Evolutionary conservation across 1,140 invertebrate genomes (phyloP).

Genomic region (Psix sp.): DNA sequence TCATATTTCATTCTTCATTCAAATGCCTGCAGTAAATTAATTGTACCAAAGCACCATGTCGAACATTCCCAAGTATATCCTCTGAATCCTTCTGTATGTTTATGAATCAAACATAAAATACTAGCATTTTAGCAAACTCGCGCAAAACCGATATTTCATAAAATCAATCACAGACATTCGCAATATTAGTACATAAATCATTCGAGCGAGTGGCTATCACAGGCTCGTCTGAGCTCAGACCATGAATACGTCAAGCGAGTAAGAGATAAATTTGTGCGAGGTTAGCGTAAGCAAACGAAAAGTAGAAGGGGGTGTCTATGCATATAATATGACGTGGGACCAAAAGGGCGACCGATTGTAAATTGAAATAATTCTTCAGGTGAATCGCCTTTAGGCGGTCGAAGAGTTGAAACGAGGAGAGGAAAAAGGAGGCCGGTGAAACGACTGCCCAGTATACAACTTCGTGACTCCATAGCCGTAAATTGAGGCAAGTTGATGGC

Average conservation of each 20-base stretch:
- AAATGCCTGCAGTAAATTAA: too few relatives aligned
- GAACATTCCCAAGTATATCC: too few relatives aligned
- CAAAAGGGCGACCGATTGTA: conserved; percentile 66
- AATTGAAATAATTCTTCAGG: conserved; percentile 74
- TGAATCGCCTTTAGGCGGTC: conserved; percentile 70
- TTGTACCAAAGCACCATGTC: too few relatives aligned
- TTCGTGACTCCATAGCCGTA: conserved; percentile 73
- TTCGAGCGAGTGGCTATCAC: conserved; percentile 53
- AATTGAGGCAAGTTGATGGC: conserved; percentile 75
- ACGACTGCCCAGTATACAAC: conserved; percentile 57
- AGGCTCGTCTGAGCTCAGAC: conserved; percentile 51
- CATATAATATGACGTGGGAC: conserved; percentile 63
- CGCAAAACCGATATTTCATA: conserved; percentile 51
- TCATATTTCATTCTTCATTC: too few relatives aligned
- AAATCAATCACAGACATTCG: conserved; percentile 59
- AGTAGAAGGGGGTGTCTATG: conserved; percentile 55
- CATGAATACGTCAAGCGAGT: conserved; percentile 61
- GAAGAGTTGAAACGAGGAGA: conserved; percentile 40
- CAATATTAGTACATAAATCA: conserved; percentile 62
- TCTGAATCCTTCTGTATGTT: conserved; percentile 6
- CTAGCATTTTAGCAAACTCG: conserved; percentile 44
- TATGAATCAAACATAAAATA: conserved; percentile 35
- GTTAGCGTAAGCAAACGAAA: conserved; percentile 41
- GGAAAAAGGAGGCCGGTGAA: conserved; percentile 60
- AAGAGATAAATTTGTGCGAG: conserved; percentile 60